phyloP scores from a whole-genome alignment of 2,888 invertebrate species.

The Blastobasis adustella region DNA sequence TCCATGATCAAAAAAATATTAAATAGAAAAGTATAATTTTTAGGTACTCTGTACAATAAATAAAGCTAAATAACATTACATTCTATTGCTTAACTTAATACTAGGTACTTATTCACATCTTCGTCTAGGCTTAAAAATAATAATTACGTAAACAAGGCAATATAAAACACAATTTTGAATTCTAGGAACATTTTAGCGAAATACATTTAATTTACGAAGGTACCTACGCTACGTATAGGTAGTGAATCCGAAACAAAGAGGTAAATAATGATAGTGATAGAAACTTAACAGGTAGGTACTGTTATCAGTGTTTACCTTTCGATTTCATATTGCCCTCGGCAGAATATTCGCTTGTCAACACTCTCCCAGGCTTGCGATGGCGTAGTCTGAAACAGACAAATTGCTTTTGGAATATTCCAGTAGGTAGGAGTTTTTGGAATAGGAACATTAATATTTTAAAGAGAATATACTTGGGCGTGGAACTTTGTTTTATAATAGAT shows the following conservation, averaged over 20 bases:
- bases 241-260: background rate
- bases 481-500: too few species aligned
- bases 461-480: too few species aligned
- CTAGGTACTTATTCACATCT: constrained; percentile 17
- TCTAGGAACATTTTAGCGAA: constrained; percentile 36
- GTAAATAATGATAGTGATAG: too few species aligned
- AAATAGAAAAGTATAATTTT: constrained; percentile 10
- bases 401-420: too few species aligned
- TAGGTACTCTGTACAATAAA: constrained; percentile 64
- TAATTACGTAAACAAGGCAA: constrained; percentile 8
- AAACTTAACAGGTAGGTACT: too few species aligned
- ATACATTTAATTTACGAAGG: constrained; percentile 13
- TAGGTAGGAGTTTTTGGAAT: too few species aligned
- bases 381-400: constrained; percentile 65
- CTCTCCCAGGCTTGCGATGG: constrained; percentile 72
- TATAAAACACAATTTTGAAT: constrained; percentile 23
- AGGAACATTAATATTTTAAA: too few species aligned
- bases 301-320: too few species aligned
- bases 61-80: constrained; percentile 23
- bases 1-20: too few species aligned
- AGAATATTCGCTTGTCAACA: constrained; percentile 45
- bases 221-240: background rate
- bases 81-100: constrained; percentile 1
- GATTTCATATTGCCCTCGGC: too few species aligned
- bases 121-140: too few species aligned